phyloP scores from a whole-genome alignment of 2,113 vertebrate species.

The Rhea pennata region DNA sequence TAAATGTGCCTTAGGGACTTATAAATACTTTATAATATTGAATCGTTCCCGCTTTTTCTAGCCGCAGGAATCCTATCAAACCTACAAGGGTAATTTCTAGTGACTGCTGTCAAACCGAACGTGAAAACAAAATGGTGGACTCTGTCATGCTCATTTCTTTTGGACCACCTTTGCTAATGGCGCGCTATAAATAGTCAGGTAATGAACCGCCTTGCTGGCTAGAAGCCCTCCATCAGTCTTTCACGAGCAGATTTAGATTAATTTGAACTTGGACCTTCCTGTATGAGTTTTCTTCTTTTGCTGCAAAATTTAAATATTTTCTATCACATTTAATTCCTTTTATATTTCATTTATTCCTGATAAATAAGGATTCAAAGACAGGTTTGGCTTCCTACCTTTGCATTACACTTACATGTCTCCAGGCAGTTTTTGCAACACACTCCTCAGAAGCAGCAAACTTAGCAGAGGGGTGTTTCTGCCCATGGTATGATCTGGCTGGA shows the following conservation, averaged over 20 bases:
- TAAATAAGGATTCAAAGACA: not conserved
- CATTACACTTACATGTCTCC: not conserved
- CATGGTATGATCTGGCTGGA: not conserved
- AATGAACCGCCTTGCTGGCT: not conserved
- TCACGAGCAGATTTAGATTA: not conserved
- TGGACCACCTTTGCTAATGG: not conserved
- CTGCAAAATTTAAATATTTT: not conserved
- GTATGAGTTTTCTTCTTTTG: not conserved
- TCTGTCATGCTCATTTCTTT: not conserved
- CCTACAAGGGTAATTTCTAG: not conserved
- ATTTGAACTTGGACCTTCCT: not conserved
- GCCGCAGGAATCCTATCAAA: slow-evolving; percentile 50
- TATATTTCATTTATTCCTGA: not conserved
- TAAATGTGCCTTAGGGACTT: slow-evolving; percentile 53
- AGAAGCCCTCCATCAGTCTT: not conserved
- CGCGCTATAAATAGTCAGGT: not conserved
- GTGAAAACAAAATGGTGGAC: slow-evolving; percentile 2
- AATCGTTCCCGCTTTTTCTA: slow-evolving; percentile 44
- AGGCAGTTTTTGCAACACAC: not conserved
- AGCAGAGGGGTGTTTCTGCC: not conserved
- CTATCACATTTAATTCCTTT: not conserved
- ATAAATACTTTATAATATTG: slow-evolving; percentile 68
- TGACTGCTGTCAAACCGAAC: not conserved
- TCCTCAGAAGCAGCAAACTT: not conserved
- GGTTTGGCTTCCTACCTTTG: not conserved